These are phyloP conservation scores for Zaprionus lachaisei DNA, from an alignment of 1,140 invertebrate species.

Conservation along the genomic window DNA sequence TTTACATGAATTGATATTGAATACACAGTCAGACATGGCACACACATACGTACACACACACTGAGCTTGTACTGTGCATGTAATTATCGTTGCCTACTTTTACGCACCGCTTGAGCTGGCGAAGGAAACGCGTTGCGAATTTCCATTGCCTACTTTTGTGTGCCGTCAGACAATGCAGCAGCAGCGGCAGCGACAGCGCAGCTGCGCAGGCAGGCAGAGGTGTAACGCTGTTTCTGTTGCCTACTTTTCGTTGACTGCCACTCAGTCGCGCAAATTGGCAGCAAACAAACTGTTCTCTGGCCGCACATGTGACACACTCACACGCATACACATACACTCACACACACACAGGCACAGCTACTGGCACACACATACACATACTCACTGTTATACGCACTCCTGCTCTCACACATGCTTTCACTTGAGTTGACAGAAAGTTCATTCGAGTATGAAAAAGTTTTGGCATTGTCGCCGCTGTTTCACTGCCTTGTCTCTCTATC, in stretches of 20 bases:
- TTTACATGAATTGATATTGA: slow-evolving; percentile 82
- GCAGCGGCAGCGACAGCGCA: slow-evolving; percentile 17
- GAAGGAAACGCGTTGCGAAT: slow-evolving; percentile 5
- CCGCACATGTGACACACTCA: slow-evolving; percentile 41
- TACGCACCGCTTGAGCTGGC: slow-evolving; percentile 21
- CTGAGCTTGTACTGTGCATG: slow-evolving; percentile 38
- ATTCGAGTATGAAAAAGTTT: slow-evolving; percentile 60
- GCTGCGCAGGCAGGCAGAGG: too few relatives aligned
- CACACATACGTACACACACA: not conserved
- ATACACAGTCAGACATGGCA: slow-evolving; percentile 38
- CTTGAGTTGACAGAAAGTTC: slow-evolving; percentile 55
- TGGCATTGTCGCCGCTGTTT: slow-evolving; percentile 52
- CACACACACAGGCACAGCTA: not conserved
- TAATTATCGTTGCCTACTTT: slow-evolving; percentile 69
- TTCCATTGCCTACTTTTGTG: slow-evolving; percentile 47
- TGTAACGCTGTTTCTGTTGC: not conserved
- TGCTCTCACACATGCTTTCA: not conserved
- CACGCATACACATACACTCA: not conserved
- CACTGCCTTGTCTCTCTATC: not conserved
- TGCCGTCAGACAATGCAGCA: slow-evolving; percentile 8
- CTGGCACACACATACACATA: slow-evolving; percentile 13
- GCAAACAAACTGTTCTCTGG: slow-evolving; percentile 33
- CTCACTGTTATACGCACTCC: slow-evolving; percentile 7
- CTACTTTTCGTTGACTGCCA: slow-evolving; percentile 43
- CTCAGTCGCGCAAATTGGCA: slow-evolving; percentile 20